phyloP scores from a whole-genome alignment of 2,888 invertebrate species.

The Ormia ochracea region DNA sequence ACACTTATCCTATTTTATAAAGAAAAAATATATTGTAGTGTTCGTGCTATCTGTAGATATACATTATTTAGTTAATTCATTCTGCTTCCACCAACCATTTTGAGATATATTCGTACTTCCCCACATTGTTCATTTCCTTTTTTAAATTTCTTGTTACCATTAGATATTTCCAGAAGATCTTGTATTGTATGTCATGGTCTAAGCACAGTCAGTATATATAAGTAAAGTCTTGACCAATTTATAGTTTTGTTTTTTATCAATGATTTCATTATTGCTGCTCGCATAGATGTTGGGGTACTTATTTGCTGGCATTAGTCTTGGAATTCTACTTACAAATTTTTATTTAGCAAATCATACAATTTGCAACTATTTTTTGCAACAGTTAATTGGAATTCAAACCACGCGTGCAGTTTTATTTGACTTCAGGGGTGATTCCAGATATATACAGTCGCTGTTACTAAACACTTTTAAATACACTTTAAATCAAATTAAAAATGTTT shows the following conservation, averaged over 20 bases:
- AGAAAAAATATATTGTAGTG: slow-evolving; percentile 42
- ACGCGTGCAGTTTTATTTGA: no score
- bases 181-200: not conserved
- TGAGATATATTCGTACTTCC: not conserved
- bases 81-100: not conserved
- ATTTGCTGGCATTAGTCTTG: not conserved
- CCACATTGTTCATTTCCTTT: not conserved
- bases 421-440: no score
- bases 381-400: no score
- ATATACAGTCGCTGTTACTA: no score
- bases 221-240: no score
- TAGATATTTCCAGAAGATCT: slow-evolving; percentile 4
- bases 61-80: not conserved
- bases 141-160: not conserved
- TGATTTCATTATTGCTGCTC: not conserved
- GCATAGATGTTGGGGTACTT: slow-evolving; percentile 2
- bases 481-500: no score
- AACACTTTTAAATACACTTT: no score
- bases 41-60: slow-evolving; percentile 32
- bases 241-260: not conserved
- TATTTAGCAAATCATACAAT: no score
- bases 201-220: no score
- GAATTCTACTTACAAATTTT: no score
- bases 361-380: no score
- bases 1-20: slow-evolving; percentile 73